Base-by-base conservation (phyloP, 2,888 invertebrate genomes). In the Tetragnatha montana region DNA sequence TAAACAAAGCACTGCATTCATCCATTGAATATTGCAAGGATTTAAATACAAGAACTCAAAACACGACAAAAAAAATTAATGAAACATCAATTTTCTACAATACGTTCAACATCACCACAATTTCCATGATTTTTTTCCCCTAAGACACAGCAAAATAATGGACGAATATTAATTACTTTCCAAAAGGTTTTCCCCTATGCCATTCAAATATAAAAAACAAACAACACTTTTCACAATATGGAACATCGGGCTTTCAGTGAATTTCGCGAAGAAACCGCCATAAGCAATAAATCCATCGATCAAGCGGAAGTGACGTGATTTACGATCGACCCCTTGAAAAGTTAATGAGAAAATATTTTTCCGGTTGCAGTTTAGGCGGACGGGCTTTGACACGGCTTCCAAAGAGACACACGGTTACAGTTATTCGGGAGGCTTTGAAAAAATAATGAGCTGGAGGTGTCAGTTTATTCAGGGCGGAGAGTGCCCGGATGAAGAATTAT, bases 321-420 rank as follows among this genome's bases (percentile, higher is more conserved):
- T 80, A 86, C 68, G 80, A 79, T 49, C 47, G 8, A 22, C 47
- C 80, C 35, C 21, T 35, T n/a, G 71, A 80, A 86, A 80, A 86
- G 80, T 86, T 86, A 86, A 86, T 80, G 80, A 86, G 79, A 86
- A 86, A 86, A 86, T 80, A 86, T 80, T 76, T 80, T 85, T 68
- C 60, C 74, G 21, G n/a, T 47, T 22, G 22, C 86, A 79, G 35
- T 51, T 86, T 68, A 4, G 79, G 10, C 51, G n/a, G 12, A 35
- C 7, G 22, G 74, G 80, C 80, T 71, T 80, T 73, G 86, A 74
- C 86, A 51, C 14, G 47, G 71, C 73, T 83, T 73, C 10, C 74
- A 71, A 73, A 60, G 17, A 10, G 78, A 51, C 22, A 51, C n/a
- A 51, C 21, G 14, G 49, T 14, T 8, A 68, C 49, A 81, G 69